Conservation (phyloP, 2,888 invertebrate genomes). For the Electrophaes corylata region DNA sequence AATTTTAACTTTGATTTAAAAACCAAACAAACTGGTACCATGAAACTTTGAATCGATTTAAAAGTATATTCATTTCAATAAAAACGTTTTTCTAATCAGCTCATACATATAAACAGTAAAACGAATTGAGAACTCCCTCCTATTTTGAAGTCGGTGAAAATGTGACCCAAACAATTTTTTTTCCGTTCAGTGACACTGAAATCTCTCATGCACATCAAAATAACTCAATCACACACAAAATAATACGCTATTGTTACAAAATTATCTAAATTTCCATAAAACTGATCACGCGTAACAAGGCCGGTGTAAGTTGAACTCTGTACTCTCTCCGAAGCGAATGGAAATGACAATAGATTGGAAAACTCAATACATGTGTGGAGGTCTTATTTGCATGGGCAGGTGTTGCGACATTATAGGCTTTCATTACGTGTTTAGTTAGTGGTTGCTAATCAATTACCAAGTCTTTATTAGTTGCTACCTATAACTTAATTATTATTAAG, state of each 20-base stretch:
- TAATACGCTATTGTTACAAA: constrained; percentile 41
- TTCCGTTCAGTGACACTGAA: constrained; percentile 8
- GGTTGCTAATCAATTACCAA: neutral
- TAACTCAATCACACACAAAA: constrained; percentile 31
- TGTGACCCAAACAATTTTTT: too few species aligned
- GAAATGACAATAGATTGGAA: constrained; percentile 32
- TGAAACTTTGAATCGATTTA: too few species aligned
- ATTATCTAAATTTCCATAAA: constrained; percentile 38
- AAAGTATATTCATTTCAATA: too few species aligned
- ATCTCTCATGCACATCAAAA: constrained; percentile 16
- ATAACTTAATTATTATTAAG: neutral
- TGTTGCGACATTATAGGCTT: constrained; percentile 44
- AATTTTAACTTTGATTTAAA: too few species aligned
- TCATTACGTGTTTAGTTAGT: constrained; percentile 35
- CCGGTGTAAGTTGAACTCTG: constrained; percentile 26
- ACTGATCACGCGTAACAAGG: constrained; percentile 27
- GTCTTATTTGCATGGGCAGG: constrained; percentile 44
- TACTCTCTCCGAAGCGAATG: constrained; percentile 23
- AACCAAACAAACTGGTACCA: too few species aligned
- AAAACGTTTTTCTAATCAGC: too few species aligned
- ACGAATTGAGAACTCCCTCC: too few species aligned
- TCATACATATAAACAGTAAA: too few species aligned
- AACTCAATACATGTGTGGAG: constrained; percentile 38
- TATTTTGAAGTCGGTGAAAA: too few species aligned
- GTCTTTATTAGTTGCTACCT: neutral